Evolutionary conservation across 2,888 invertebrate genomes (phyloP).

Genomic region (Tenthredo scrophulariae): DNA sequence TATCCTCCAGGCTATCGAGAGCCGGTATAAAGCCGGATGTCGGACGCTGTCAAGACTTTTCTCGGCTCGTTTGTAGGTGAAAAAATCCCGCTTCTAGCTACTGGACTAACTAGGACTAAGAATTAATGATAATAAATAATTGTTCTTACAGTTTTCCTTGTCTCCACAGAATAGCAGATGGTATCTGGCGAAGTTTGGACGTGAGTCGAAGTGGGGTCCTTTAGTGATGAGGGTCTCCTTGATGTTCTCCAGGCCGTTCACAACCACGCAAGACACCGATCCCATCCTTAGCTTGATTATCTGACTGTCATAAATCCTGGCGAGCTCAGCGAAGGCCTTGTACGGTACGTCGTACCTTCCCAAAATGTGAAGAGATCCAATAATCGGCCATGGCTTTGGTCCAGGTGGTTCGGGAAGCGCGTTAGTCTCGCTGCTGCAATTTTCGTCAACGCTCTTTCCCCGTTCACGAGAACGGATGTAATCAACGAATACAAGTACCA

Average conservation of each 20-base stretch:
- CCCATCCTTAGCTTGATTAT: conserved; percentile 81
- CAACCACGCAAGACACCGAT: conserved; percentile 80
- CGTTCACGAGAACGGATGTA: conserved; percentile 58
- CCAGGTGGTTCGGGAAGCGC: conserved; percentile 78
- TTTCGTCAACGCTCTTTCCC: conserved; percentile 55
- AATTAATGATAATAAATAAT: not conserved
- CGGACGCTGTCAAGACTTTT: conserved; percentile 45
- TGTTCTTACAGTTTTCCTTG: conserved; percentile 84
- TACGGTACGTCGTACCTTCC: conserved; percentile 82
- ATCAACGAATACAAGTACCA: conserved; percentile 68
- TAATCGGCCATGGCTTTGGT: conserved; percentile 80
- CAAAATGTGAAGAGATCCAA: conserved; percentile 81
- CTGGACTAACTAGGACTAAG: not conserved
- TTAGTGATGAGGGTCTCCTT: conserved; percentile 81
- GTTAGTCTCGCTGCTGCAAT: conserved; percentile 58
- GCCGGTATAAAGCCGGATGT: conserved; percentile 47
- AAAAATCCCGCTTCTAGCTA: not conserved
- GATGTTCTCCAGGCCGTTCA: conserved; percentile 82
- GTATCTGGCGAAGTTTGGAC: conserved; percentile 84
- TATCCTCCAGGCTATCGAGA: conserved; percentile 37
- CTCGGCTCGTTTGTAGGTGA: not conserved
- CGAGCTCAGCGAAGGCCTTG: conserved; percentile 81
- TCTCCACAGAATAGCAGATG: conserved; percentile 83
- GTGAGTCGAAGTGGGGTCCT: conserved; percentile 83
- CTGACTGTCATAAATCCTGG: conserved; percentile 79